Evolutionary conservation across 2,113 vertebrate genomes (phyloP).

Genomic region (Pelecanoides urinatrix): DNA sequence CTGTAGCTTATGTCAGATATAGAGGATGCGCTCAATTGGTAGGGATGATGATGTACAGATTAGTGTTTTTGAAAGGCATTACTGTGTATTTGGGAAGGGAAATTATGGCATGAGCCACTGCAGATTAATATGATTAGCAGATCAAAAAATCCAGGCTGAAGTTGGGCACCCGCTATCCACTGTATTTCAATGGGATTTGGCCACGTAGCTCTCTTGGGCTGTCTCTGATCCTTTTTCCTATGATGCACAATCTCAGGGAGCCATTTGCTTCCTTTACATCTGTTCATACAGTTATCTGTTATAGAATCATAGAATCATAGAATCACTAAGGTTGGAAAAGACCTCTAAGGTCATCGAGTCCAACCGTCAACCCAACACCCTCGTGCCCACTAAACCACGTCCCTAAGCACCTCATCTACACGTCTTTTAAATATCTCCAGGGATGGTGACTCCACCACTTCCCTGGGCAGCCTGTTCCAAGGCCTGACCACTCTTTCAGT

Average conservation of each 20-base stretch:
- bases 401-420: too few species aligned
- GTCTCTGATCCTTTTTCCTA: background rate
- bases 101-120: background rate
- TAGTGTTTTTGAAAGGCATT: background rate
- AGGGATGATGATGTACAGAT: background rate
- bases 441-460: too few species aligned
- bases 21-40: background rate
- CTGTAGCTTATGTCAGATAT: background rate
- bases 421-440: too few species aligned
- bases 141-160: background rate
- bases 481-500: too few species aligned
- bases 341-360: too few species aligned
- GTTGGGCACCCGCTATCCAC: fast-evolving
- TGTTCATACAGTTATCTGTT: background rate
- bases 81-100: background rate
- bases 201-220: background rate
- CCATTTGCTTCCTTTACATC: background rate
- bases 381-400: too few species aligned
- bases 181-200: background rate
- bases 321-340: too few species aligned
- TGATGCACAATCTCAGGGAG: background rate
- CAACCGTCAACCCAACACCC: too few species aligned
- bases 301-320: too few species aligned
- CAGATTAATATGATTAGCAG: background rate
- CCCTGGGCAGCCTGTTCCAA: too few species aligned